Base-by-base conservation (phyloP, 2,113 vertebrate genomes). In the Gymnarchus niloticus region DNA sequence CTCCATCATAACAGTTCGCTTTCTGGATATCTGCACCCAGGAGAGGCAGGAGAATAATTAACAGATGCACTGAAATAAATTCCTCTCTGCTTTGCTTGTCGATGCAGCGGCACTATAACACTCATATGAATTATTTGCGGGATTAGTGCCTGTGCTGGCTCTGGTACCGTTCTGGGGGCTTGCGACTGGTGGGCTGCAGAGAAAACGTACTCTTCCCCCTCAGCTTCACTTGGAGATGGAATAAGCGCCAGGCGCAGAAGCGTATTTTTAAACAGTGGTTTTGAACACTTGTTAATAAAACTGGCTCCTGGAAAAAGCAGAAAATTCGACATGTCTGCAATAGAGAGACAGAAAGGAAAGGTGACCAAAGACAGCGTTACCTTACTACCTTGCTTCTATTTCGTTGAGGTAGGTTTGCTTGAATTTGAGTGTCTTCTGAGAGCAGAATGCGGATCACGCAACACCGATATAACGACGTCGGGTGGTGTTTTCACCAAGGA, bases 361-460 rank as follows among this genome's bases (percentile, higher is more conserved):
- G 92, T 94, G 86, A 92, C 94, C 91, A 95, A 95, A 93, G 95
- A 96, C 90, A 96, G 95, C 91, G 93, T 96, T 90, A 95, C 95
- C 14, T 92, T 96, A 57, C 90, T 96, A 91, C 95, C 95, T 87
- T 96, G 95, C 91, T 96, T 96, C 88, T 96, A 96, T 89, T 96
- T 96, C 87, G 95, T 96, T 21, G 95, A 96, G 95, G 95, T 96
- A 91, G 94, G 95, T 93, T 86, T 73, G 33, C 80, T 76, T 85
- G 44, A 44, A 14, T 37, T 51, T 78, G 84, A 85, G 82, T 49
- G 12, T 41, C 82, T 21, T 76, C n/a, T 1, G n/a, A 33, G 48
- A 2, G n/a, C 57, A 37, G 25, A 65, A 8, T 84, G 61, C 83
- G 61, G 25, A 73, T 84, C 21, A 49, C 25, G 61, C n/a, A 48